These are phyloP conservation scores for Chascanopsetta lugubris DNA, from an alignment of 2,113 vertebrate genomes.

Conservation along the genomic window DNA sequence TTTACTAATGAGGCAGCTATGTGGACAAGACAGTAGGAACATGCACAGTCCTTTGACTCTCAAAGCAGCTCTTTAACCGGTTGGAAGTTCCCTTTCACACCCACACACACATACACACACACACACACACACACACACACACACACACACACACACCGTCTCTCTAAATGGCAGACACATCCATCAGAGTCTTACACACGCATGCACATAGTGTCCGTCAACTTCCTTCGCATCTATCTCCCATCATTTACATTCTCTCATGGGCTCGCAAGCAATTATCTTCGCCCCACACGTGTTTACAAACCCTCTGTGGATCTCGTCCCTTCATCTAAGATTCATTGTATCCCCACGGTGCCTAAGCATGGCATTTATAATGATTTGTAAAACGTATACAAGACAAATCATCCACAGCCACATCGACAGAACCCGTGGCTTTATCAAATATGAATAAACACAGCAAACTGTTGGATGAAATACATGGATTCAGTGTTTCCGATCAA, in stretches of 20 bases:
- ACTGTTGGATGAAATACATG: not conserved
- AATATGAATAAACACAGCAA: not conserved
- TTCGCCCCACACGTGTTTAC: slow-evolving; percentile 13
- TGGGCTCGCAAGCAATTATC: slow-evolving; percentile 4
- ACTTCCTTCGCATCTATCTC: not conserved
- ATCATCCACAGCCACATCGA: not conserved
- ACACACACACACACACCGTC: not conserved
- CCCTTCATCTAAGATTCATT: not conserved
- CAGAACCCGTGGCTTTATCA: fast-evolving
- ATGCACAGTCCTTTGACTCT: slow-evolving; percentile 5
- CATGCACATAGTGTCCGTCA: not conserved
- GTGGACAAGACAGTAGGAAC: slow-evolving; percentile 2
- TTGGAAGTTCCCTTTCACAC: slow-evolving; percentile 22
- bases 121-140: not conserved
- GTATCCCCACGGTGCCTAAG: not conserved
- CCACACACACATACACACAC: not conserved
- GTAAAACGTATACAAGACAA: slow-evolving; percentile 4
- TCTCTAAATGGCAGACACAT: no score
- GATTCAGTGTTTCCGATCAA: no score
- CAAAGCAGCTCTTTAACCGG: slow-evolving; percentile 6
- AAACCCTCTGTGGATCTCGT: not conserved
- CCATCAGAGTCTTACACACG: not conserved
- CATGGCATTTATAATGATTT: slow-evolving; percentile 8
- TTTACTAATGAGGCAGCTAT: slow-evolving; percentile 21
- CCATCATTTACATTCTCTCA: slow-evolving; percentile 7